Evolutionary conservation across 92 coral and sea anemone species (phyloP).

Genomic region (Phenganax subtilis): DNA sequence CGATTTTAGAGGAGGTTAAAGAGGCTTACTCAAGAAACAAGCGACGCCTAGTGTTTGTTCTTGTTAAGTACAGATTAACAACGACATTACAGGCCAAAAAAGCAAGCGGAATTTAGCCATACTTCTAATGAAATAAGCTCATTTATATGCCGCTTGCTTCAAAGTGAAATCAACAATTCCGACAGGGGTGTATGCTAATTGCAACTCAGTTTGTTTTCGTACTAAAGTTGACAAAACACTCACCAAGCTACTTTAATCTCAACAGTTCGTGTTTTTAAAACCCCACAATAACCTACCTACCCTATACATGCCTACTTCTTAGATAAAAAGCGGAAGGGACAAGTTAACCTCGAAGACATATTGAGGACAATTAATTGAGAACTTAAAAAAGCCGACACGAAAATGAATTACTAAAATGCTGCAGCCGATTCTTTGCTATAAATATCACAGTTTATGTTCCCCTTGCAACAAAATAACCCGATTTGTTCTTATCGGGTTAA

Average conservation of each 20-base stretch:
- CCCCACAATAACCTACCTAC: neutral
- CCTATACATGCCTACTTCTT: neutral
- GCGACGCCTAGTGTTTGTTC: slow-evolving; percentile 32
- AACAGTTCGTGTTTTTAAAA: neutral
- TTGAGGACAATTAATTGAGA: slow-evolving; percentile 30
- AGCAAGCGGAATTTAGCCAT: slow-evolving; percentile 8
- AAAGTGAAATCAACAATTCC: slow-evolving; percentile 35
- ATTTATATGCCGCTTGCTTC: slow-evolving; percentile 1
- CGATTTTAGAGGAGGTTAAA: slow-evolving; percentile 20
- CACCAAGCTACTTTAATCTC: slow-evolving; percentile 10
- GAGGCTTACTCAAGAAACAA: slow-evolving; percentile 20
- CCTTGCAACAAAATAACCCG: slow-evolving; percentile 17
- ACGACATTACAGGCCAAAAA: neutral
- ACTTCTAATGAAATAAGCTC: neutral
- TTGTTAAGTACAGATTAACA: slow-evolving; percentile 36
- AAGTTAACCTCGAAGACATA: slow-evolving; percentile 18
- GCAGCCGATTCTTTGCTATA: neutral
- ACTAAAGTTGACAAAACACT: slow-evolving; percentile 43
- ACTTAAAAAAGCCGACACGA: slow-evolving; percentile 27
- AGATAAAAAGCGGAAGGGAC: slow-evolving; percentile 9
- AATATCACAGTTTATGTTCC: neutral
- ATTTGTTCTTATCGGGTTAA: slow-evolving; percentile 17
- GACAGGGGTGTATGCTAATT: slow-evolving; percentile 34
- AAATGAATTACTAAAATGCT: neutral
- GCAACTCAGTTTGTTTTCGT: slow-evolving; percentile 38